Evolutionary conservation across 1,140 invertebrate species (phyloP).

Genomic region (Sipha flava): DNA sequence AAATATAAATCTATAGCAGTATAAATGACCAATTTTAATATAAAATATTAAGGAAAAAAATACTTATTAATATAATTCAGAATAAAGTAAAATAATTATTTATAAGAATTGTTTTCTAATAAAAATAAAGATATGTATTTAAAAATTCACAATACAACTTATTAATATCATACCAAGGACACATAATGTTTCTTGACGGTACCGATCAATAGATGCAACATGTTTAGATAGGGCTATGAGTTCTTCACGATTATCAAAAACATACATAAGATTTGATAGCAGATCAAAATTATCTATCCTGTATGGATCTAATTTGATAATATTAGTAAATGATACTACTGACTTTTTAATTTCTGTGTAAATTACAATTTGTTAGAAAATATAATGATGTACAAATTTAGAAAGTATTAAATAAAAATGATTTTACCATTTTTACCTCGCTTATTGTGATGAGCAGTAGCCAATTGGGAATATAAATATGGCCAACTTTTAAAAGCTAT

Average conservation of each 20-base stretch:
- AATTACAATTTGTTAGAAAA: neutral
- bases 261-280: constrained; percentile 90
- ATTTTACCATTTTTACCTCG: constrained; percentile 53
- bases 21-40: too few relatives aligned
- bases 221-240: constrained; percentile 87
- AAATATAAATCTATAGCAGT: too few relatives aligned
- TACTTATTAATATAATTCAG: too few relatives aligned
- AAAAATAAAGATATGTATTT: too few relatives aligned
- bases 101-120: too few relatives aligned
- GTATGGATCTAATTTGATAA: constrained; percentile 80
- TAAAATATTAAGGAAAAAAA: too few relatives aligned
- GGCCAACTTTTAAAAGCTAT: constrained; percentile 71
- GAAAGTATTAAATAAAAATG: neutral
- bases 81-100: too few relatives aligned
- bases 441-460: constrained; percentile 86
- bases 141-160: neutral
- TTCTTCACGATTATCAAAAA: constrained; percentile 86
- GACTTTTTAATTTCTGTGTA: constrained; percentile 79
- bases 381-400: neutral
- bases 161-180: constrained; percentile 59
- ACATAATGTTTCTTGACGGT: constrained; percentile 95
- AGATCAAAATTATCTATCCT: constrained; percentile 91
- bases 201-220: constrained; percentile 90
- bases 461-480: constrained; percentile 86
- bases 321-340: constrained; percentile 68